Percentiles rank a stretch among this genome's conserved stretches.
Conservation (phyloP, 1,140 invertebrate genomes). For the Archivesica marissinica region DNA sequence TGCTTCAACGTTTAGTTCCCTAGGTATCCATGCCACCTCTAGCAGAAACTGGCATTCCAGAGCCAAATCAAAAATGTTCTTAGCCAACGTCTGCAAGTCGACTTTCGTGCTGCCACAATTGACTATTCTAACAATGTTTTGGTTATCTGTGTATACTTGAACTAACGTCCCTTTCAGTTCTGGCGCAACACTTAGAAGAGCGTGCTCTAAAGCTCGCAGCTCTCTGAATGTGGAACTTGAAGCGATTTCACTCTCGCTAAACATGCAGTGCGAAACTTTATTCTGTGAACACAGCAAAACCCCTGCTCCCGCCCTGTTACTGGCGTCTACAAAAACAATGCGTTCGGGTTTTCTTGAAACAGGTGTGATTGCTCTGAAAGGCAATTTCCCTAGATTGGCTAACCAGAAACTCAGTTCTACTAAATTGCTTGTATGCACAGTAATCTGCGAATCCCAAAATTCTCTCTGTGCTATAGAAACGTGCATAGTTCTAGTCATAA, state of each 20-base stretch:
- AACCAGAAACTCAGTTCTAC: conserved; percentile 7
- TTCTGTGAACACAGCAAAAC: conserved; percentile 1
- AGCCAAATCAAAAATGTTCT: not conserved
- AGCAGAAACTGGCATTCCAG: not conserved
- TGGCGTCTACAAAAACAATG: conserved; percentile 38
- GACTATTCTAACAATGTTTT: not conserved
- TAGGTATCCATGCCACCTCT: conserved; percentile 30
- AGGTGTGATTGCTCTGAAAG: not conserved
- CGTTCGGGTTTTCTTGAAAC: not conserved
- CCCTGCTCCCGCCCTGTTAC: conserved; percentile 4
- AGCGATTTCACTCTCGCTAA: not conserved
- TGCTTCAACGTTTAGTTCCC: conserved; percentile 14
- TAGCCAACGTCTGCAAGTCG: not conserved
- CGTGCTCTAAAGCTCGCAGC: not conserved
- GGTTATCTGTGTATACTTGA: conserved; percentile 6
- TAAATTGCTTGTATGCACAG: not conserved
- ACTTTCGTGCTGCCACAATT: not conserved
- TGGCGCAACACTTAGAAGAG: not conserved
- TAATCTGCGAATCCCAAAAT: not conserved
- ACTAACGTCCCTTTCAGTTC: not conserved
- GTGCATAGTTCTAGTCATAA: conserved; percentile 7
- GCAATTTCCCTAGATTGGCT: not conserved
- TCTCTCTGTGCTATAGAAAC: not conserved
- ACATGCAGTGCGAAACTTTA: not conserved
- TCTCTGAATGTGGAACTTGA: not conserved